A percentile compares a stretch with the other conserved stretches of the same genome.
These are phyloP conservation scores for Alethe castanea DNA, from an alignment of 2,113 vertebrate species.

Conservation along the genomic window DNA sequence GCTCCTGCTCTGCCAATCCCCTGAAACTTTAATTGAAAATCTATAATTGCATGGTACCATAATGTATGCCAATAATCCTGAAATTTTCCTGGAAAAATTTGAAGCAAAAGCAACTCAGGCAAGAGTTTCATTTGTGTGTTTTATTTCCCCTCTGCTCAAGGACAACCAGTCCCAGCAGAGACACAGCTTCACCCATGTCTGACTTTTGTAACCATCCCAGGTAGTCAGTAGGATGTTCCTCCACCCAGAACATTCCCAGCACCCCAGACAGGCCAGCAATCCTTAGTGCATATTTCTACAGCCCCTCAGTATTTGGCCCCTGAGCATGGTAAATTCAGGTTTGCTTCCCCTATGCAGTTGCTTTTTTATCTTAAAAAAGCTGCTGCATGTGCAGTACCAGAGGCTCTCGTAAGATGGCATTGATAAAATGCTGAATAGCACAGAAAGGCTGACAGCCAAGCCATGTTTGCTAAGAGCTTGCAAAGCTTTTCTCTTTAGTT, in stretches of 20 bases:
- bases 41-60: background rate
- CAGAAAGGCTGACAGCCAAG: background rate
- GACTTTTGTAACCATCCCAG: background rate
- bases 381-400: conserved; percentile 3
- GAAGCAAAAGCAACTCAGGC: background rate
- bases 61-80: background rate
- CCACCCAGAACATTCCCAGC: background rate
- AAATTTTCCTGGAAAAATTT: background rate
- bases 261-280: background rate
- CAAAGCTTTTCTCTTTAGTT: background rate
- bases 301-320: background rate
- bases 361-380: background rate
- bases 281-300: background rate
- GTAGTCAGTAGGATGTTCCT: background rate
- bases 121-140: background rate
- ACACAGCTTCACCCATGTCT: fast-evolving
- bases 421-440: background rate
- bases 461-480: background rate
- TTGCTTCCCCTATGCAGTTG: background rate
- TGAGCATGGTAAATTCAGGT: background rate
- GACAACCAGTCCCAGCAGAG: background rate
- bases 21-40: background rate
- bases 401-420: conserved; percentile 22
- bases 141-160: background rate
- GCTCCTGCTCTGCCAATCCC: background rate